Evolutionary conservation across 2,113 vertebrate genomes (phyloP), one percentile per base, ranked within the genome.

Genomic region (Chrysemys picta): DNA sequence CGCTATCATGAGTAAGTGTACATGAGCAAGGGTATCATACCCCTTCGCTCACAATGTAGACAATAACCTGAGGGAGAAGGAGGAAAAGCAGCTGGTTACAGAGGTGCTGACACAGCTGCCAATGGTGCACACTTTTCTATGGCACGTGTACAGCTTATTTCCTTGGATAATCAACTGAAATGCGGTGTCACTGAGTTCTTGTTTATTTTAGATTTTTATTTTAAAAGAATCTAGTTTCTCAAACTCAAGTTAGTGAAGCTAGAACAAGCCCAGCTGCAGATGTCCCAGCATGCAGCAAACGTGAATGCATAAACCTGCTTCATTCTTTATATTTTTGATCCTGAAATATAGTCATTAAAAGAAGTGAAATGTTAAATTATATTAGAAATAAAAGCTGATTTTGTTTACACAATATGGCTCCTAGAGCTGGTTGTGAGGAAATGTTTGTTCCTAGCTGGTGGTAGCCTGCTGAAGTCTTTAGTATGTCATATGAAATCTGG

Each of bases 401-500:
- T 91, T 89, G 47, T 72, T 87, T 59, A 21, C 42, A n/a, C 4
- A 22, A 5, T 54, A 22, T 50, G 80, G 27, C 82, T 90, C 89
- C 72, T 83, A 89, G 90, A 78, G 45, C 82, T 49, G 42, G 25
- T 89, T 82, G 25, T 85, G 24, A 35, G 21, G 89, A 93, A 90
- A 62, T 95, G 53, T 87, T 42, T 80, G 6, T 96, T 93, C 85
- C 89, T 93, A 87, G 79, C 65, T 96, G 54, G 65, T 90, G 62
- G 82, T 96, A 76, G 89, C 86, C 88, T 56, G 3, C 84, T 54
- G 87, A 85, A 93, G 59, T 94, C 45, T 80, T 85, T 92, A 93
- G 78, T 85, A 76, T 84, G 95, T 94, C 92, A 94, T 89, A 45
- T 91, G 42, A 95, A 94, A 93, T 95, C 79, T 94, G 25, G 88